A percentile compares a stretch with the other conserved stretches of the same genome.
phyloP scores from a whole-genome alignment of 2,888 invertebrate species.

The Paralinhomoeus sp. region DNA sequence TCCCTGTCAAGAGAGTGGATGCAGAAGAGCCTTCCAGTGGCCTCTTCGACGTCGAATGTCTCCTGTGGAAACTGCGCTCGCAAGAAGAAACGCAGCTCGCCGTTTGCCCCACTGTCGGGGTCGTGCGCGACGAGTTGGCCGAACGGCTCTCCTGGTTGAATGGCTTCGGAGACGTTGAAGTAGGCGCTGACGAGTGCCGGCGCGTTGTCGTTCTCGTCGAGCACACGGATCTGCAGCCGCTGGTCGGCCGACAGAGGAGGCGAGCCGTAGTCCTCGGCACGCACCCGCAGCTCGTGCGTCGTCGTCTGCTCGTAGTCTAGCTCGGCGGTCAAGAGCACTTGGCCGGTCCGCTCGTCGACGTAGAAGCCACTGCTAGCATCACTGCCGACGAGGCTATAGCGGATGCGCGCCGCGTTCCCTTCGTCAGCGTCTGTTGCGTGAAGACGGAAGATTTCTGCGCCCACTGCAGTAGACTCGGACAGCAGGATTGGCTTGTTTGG shows the following conservation, averaged over 20 bases:
- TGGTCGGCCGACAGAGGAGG: slow-evolving; percentile 62
- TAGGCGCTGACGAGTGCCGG: slow-evolving; percentile 35
- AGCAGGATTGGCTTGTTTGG: not conserved
- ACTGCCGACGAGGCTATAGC: slow-evolving; percentile 39
- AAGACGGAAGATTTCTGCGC: not conserved
- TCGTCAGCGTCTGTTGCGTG: slow-evolving; percentile 61
- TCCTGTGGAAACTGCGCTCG: too few species aligned
- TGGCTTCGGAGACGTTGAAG: too few species aligned
- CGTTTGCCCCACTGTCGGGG: too few species aligned
- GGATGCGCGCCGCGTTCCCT: slow-evolving; percentile 62
- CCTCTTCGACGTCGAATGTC: too few species aligned
- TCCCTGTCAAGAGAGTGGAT: too few species aligned
- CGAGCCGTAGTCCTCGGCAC: slow-evolving; percentile 73
- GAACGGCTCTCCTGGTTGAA: too few species aligned
- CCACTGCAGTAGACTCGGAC: not conserved
- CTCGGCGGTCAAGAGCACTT: slow-evolving; percentile 10
- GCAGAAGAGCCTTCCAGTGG: too few species aligned
- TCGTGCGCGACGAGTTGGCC: too few species aligned
- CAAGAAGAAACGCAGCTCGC: too few species aligned
- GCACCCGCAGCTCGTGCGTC: slow-evolving; percentile 62
- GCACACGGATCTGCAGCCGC: slow-evolving; percentile 35
- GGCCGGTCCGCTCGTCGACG: slow-evolving; percentile 58
- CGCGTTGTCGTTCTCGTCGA: slow-evolving; percentile 81
- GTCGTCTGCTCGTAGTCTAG: slow-evolving; percentile 65
- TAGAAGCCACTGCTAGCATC: slow-evolving; percentile 43